Percentiles rank a stretch among this genome's conserved stretches.
Conservation (phyloP, 2,888 invertebrate species). For the Ophion ellenae region DNA sequence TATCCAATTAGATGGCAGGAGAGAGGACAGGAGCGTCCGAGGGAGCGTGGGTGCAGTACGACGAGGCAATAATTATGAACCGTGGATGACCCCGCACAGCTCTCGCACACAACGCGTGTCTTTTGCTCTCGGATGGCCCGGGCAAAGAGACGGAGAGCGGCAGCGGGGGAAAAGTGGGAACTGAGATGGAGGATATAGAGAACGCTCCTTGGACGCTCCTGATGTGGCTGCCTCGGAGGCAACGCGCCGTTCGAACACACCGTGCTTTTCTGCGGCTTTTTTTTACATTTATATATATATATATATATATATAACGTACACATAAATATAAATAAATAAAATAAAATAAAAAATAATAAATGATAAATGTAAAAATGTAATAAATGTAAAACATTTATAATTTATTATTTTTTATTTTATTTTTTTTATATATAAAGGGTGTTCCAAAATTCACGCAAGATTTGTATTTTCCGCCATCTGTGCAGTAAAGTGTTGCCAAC, state of each 20-base stretch:
- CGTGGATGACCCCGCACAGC: conserved; percentile 69
- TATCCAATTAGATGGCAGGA: conserved; percentile 74
- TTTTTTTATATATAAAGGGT: too few species aligned
- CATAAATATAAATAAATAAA: too few species aligned
- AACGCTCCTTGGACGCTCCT: conserved; percentile 53
- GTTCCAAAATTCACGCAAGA: too few species aligned
- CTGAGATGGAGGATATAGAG: conserved; percentile 2
- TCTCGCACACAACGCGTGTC: conserved; percentile 22
- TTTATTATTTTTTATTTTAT: too few species aligned
- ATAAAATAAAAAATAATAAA: too few species aligned
- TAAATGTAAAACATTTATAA: too few species aligned
- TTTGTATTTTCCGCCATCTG: too few species aligned
- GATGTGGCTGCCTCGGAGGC: conserved; percentile 57
- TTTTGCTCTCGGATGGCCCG: conserved; percentile 24
- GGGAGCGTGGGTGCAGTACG: conserved; percentile 71
- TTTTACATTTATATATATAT: neutral
- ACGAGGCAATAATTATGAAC: conserved; percentile 75
- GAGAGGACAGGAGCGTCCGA: conserved; percentile 70
- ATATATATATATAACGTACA: too few species aligned
- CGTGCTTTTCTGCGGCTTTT: conserved; percentile 31
- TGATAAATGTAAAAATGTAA: too few species aligned
- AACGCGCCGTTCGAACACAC: conserved; percentile 37
- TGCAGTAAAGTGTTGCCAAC: too few species aligned
- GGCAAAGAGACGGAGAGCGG: neutral
- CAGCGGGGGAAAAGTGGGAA: conserved; percentile 2